Conservation (phyloP, 2,888 invertebrate species). For the Sphecodes monilicornis region DNA sequence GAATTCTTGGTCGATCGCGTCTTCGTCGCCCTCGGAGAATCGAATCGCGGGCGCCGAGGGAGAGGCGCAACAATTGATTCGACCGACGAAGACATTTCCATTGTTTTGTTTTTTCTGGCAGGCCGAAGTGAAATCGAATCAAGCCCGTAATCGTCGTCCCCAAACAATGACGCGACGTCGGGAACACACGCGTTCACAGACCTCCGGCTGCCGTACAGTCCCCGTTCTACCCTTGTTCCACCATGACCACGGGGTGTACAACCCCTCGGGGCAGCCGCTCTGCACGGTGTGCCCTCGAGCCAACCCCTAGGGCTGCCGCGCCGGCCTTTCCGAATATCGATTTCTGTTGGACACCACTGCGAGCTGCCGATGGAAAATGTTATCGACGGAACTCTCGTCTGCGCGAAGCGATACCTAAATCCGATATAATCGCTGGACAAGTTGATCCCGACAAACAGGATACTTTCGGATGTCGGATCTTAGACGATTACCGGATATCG, state of each 20-base stretch:
- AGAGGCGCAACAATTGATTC: constrained; percentile 34
- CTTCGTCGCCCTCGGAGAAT: constrained; percentile 28
- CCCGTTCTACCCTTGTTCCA: constrained; percentile 41
- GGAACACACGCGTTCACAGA: constrained; percentile 55
- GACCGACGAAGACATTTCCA: constrained; percentile 10
- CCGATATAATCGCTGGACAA: constrained; percentile 21
- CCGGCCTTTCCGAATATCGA: constrained; percentile 70
- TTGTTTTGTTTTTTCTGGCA: constrained; percentile 27
- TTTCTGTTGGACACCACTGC: constrained; percentile 65
- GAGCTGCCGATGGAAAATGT: constrained; percentile 66
- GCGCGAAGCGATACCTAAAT: constrained; percentile 54
- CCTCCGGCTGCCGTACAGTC: constrained; percentile 20
- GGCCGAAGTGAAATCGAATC: constrained; percentile 64
- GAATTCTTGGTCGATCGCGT: neutral
- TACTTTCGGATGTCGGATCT: neutral
- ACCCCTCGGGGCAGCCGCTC: constrained; percentile 56
- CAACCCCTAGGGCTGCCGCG: constrained; percentile 41
- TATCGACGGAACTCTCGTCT: constrained; percentile 58
- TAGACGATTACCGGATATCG: neutral
- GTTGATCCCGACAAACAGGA: neutral
- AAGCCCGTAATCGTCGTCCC: constrained; percentile 54
- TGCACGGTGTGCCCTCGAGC: constrained; percentile 55
- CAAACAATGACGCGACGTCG: constrained; percentile 63
- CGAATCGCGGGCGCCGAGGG: constrained; percentile 16
- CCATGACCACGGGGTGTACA: constrained; percentile 45